Evolutionary conservation across 2,113 vertebrate genomes (phyloP), one percentile per base, ranked within the genome.

Genomic region (Parotia lawesii): DNA sequence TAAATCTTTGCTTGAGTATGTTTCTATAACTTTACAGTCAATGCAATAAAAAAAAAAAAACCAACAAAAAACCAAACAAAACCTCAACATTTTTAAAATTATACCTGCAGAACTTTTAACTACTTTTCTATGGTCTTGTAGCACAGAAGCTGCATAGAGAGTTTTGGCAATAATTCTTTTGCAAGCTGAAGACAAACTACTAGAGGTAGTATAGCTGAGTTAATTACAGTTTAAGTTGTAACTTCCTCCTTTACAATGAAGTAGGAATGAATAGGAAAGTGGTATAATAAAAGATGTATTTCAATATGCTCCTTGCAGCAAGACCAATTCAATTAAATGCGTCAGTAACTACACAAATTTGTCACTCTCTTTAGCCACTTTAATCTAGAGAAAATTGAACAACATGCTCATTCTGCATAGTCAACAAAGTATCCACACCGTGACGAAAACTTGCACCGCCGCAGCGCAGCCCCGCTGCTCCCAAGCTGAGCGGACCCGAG

Each of bases 401-500:
- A 22, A 6, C 16, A 0, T 0, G 29, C 35, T 42, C 28, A 2
- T 11, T 33, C 21, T 1, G n/a, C 58, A 2, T 1, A 42, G 19
- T 1, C 27, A 54, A 48, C 54, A 44, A 37, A 56, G 54, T 42
- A 42, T 19, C 40, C 31, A 6, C 27, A 7, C 19, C 1, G 31
- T 2, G 27, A 42, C 40, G 13, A 54, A 22, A 12, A 15, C 25
- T 25, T 42, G 5, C 17, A 1, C 5, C 3, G 15, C 28, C 2
- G 23, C 28, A 6, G n/a, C 5, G 12, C 35, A 28, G 54, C 50
- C 33, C 61, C 61, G 20, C 61, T 12, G 45, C 60, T 6, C 12
- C 35, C 20, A 1, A 1, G 40, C 2, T 0, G 53, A 21, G 71
- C 71, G 21, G 31, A 7, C 2, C 44, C 11, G 61, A 4, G 42